Evolutionary conservation across 2,888 invertebrate genomes (phyloP).

Genomic region (Rotaria macrura): DNA sequence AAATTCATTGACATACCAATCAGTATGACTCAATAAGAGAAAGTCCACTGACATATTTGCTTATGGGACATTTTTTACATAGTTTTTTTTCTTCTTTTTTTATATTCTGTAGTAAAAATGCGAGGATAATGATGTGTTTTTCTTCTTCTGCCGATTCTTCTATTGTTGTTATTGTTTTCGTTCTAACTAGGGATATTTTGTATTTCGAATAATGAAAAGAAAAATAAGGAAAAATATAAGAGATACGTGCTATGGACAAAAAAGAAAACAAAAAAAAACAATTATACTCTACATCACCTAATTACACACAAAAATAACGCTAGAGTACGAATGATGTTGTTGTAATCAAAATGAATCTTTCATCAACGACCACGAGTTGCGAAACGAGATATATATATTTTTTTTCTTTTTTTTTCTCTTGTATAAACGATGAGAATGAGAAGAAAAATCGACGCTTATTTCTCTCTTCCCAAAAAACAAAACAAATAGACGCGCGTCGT

Average conservation of each 20-base stretch:
- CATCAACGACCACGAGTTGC: not conserved
- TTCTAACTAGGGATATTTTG: not conserved
- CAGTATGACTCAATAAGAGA: not conserved
- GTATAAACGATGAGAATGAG: not conserved
- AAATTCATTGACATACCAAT: not conserved
- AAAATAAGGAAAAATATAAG: not conserved
- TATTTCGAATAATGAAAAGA: not conserved
- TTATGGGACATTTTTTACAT: not conserved
- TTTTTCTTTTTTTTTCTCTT: not conserved
- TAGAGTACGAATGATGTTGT: not conserved
- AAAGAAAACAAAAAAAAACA: not conserved
- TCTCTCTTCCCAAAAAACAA: not conserved
- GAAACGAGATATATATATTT: not conserved
- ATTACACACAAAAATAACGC: not conserved
- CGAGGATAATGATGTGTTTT: not conserved
- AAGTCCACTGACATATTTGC: not conserved
- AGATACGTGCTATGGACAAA: not conserved
- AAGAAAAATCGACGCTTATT: not conserved
- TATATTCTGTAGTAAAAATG: not conserved
- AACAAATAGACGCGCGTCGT: not conserved
- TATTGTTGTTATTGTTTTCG: not conserved
- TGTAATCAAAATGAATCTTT: not conserved
- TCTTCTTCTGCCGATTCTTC: not conserved
- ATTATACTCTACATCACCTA: not conserved
- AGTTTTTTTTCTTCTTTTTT: not conserved